A percentile compares a stretch with the other conserved stretches of the same genome.
Conservation (phyloP, 2,888 invertebrate species). For the Rhodophaea formosa region DNA sequence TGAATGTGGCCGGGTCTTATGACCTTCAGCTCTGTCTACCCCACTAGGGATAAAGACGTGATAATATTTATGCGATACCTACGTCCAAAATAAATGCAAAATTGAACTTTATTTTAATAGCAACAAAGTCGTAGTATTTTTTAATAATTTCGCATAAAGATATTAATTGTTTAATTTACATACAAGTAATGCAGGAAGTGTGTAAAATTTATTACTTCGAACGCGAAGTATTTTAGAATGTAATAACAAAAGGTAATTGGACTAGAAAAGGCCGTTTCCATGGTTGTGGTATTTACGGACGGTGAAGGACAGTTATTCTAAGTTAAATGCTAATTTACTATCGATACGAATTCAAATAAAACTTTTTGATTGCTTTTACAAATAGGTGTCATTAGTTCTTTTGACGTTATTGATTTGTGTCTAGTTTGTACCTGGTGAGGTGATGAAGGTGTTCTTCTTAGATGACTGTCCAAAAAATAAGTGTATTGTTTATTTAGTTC, state of each 20-base stretch:
- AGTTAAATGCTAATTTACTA: background rate
- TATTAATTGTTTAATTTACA: conserved; percentile 1
- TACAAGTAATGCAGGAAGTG: conserved; percentile 3
- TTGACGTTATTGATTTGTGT: background rate
- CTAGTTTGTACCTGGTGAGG: background rate
- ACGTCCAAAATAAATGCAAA: no score
- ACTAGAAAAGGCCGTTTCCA: conserved; percentile 11
- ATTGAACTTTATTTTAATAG: no score
- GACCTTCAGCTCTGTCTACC: no score
- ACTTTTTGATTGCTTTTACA: background rate
- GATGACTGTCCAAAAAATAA: no score
- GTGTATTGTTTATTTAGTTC: no score
- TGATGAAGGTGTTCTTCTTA: no score
- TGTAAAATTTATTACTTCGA: conserved; percentile 2
- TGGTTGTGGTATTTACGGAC: conserved; percentile 4
- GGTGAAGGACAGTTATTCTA: conserved; percentile 5
- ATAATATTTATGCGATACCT: no score
- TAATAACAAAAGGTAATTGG: conserved; percentile 8
- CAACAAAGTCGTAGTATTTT: no score
- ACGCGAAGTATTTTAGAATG: conserved; percentile 1
- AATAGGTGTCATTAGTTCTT: background rate
- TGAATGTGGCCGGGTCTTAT: no score
- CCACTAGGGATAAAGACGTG: no score
- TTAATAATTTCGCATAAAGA: background rate
- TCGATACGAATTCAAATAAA: background rate